Evolutionary conservation across 2,113 vertebrate genomes (phyloP).

Genomic region (Eulemur rufifrons): DNA sequence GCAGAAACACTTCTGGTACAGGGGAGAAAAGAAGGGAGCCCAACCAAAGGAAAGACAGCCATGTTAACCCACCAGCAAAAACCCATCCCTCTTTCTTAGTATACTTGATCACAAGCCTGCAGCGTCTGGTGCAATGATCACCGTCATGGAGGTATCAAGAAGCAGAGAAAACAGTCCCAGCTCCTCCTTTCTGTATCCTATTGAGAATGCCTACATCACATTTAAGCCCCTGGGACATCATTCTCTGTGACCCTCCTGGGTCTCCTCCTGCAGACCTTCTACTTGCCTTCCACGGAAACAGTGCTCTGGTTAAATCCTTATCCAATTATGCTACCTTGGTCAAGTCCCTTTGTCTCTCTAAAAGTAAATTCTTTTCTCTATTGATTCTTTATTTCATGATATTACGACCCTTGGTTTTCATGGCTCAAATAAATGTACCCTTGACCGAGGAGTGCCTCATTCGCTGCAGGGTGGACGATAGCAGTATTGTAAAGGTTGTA

Average conservation of each 20-base stretch:
- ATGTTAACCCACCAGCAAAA: not conserved
- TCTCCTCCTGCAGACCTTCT: not conserved
- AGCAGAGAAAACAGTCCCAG: not conserved
- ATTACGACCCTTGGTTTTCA: not conserved
- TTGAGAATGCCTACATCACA: not conserved
- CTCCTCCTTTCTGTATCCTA: not conserved
- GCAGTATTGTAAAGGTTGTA: not conserved
- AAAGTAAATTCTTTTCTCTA: not conserved
- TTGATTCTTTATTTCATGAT: not conserved
- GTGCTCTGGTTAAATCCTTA: too few species aligned
- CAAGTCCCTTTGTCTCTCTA: not conserved
- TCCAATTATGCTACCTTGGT: not conserved
- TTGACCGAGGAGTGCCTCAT: not conserved
- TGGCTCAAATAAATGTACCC: not conserved
- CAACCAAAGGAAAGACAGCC: not conserved
- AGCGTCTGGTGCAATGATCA: not conserved
- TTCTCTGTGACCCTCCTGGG: not conserved
- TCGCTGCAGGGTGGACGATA: not conserved
- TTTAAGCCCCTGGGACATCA: not conserved
- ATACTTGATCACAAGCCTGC: not conserved
- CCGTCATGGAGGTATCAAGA: not conserved
- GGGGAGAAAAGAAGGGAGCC: not conserved
- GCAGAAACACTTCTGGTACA: not conserved
- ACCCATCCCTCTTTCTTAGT: accelerated
- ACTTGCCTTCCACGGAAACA: not conserved